These are phyloP conservation scores for Dolichotis patagonum DNA, from an alignment of 2,113 vertebrate genomes.

Conservation along the genomic window DNA sequence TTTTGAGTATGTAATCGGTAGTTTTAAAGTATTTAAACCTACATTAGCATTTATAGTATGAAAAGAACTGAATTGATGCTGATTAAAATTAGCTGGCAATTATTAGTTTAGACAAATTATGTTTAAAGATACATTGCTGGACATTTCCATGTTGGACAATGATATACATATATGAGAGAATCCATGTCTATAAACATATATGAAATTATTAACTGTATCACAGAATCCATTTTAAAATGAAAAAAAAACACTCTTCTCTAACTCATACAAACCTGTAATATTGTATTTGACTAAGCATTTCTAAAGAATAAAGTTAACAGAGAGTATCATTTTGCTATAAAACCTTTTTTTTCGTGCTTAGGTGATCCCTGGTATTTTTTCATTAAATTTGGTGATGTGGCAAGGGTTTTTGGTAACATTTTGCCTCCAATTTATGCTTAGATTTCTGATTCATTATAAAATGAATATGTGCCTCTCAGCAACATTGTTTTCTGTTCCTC, in stretches of 20 bases:
- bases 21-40: slow-evolving; percentile 49
- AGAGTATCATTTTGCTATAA: slow-evolving; percentile 59
- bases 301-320: slow-evolving; percentile 49
- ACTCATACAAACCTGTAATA: neutral
- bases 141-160: neutral
- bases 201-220: slow-evolving; percentile 11
- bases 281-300: slow-evolving; percentile 16
- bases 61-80: slow-evolving; percentile 37
- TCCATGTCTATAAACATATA: neutral
- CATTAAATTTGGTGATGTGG: neutral
- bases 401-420: slow-evolving; percentile 1
- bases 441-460: slow-evolving; percentile 8
- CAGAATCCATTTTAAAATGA: slow-evolving; percentile 58
- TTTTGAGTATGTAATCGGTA: slow-evolving; percentile 69
- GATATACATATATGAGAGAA: neutral
- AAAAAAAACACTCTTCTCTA: neutral
- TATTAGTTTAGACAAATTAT: slow-evolving; percentile 33
- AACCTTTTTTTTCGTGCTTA: neutral
- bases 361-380: neutral
- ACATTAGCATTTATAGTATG: slow-evolving; percentile 55
- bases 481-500: slow-evolving; percentile 19
- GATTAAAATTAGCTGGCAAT: slow-evolving; percentile 29
- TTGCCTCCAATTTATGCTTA: slow-evolving; percentile 31
- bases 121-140: neutral
- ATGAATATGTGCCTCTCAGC: neutral